phyloP scores from a whole-genome alignment of 1,140 invertebrate genomes.

The Pseudomyrmex gracilis region DNA sequence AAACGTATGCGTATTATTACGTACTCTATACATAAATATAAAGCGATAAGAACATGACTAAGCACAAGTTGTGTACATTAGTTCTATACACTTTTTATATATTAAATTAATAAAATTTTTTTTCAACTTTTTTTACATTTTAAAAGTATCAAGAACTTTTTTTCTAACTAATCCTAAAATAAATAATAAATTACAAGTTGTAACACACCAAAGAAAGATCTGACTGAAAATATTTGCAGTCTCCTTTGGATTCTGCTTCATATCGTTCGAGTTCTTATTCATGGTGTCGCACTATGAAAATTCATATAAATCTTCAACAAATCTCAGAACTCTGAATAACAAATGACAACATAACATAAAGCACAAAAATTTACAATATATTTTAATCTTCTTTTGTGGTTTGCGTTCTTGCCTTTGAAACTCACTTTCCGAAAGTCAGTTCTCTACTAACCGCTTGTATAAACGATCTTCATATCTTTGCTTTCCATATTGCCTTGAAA shows the following conservation, averaged over 20 bases:
- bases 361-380: not conserved
- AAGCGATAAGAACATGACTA: not conserved
- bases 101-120: not conserved
- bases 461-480: not conserved
- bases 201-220: constrained; percentile 59
- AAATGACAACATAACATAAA: too few relatives aligned
- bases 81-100: not conserved
- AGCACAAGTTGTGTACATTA: not conserved
- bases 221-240: constrained; percentile 57
- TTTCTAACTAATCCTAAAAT: not conserved
- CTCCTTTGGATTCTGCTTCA: constrained; percentile 50
- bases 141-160: too few relatives aligned
- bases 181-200: not conserved
- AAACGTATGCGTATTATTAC: too few relatives aligned
- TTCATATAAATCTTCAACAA: too few relatives aligned
- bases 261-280: constrained; percentile 15
- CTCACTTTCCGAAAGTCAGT: constrained; percentile 2
- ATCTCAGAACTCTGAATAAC: not conserved
- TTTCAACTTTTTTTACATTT: not conserved
- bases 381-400: not conserved
- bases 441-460: constrained; percentile 4
- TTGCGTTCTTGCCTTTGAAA: not conserved
- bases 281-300: not conserved
- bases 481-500: constrained; percentile 9
- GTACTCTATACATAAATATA: too few relatives aligned